A percentile compares a stretch with the other conserved stretches of the same genome.
Conservation (phyloP, 2,888 invertebrate genomes). For the Diarsia rubi region DNA sequence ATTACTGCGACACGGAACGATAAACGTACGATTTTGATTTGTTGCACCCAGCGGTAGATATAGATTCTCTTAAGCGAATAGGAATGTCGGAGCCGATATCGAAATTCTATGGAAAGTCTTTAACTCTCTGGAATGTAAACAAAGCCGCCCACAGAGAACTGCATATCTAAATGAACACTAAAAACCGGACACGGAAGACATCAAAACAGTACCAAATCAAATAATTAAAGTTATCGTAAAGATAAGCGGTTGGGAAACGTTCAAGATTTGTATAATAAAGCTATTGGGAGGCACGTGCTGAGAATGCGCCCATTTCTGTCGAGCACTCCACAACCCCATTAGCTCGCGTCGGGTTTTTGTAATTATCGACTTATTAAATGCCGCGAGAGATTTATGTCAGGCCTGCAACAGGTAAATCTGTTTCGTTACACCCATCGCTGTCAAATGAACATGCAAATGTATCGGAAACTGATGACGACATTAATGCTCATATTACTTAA, state of each 20-base stretch:
- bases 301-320: conserved; percentile 76
- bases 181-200: conserved; percentile 82
- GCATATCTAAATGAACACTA: conserved; percentile 78
- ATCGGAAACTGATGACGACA: conserved; percentile 57
- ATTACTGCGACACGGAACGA: conserved; percentile 70
- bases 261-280: conserved; percentile 85
- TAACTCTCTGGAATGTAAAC: conserved; percentile 74
- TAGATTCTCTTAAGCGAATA: conserved; percentile 52
- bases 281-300: conserved; percentile 84
- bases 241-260: conserved; percentile 81
- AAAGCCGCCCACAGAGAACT: conserved; percentile 78
- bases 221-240: conserved; percentile 85
- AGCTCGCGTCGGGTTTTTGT: conserved; percentile 78
- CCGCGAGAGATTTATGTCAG: conserved; percentile 81
- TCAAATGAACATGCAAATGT: conserved; percentile 72
- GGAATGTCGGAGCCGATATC: conserved; percentile 54
- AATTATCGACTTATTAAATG: conserved; percentile 85
- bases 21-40: conserved; percentile 64
- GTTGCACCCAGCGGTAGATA: conserved; percentile 50
- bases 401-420: conserved; percentile 74
- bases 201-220: conserved; percentile 80
- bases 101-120: conserved; percentile 67
- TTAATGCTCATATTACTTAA: conserved; percentile 43
- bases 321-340: conserved; percentile 73
- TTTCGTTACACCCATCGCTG: conserved; percentile 75